These are phyloP conservation scores for Lasioglossum marginatum DNA, from an alignment of 2,888 invertebrate genomes.

Conservation along the genomic window DNA sequence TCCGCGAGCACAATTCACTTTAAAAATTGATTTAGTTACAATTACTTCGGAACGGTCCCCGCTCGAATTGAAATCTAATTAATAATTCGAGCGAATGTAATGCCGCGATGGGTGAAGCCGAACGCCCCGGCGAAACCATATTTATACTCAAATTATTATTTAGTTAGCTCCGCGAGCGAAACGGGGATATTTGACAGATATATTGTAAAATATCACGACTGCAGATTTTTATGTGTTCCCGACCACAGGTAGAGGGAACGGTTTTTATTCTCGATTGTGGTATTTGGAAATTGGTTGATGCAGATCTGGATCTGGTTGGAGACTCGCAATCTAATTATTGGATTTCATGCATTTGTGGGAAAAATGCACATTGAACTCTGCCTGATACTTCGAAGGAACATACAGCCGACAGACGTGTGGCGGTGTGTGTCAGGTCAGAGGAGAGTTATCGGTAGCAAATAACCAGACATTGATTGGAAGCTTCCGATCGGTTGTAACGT, in stretches of 20 bases:
- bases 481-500: not conserved
- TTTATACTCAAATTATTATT: not conserved
- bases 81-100: not conserved
- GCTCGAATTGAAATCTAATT: not conserved
- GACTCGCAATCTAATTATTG: not conserved
- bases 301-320: not conserved
- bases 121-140: not conserved
- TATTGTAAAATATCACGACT: not conserved
- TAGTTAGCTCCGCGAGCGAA: not conserved
- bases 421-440: not conserved
- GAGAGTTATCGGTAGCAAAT: not conserved
- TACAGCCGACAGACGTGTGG: not conserved
- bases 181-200: not conserved
- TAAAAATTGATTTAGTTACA: not conserved
- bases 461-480: conserved; percentile 2
- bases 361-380: not conserved
- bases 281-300: not conserved
- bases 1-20: not conserved
- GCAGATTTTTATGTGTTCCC: not conserved
- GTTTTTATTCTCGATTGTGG: not conserved
- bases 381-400: not conserved
- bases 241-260: too few species aligned
- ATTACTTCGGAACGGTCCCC: not conserved
- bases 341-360: not conserved
- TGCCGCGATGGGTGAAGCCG: not conserved